Evolutionary conservation across 2,888 invertebrate species (phyloP), one percentile per base, ranked within the genome.

Genomic region (Spialia ferax): DNA sequence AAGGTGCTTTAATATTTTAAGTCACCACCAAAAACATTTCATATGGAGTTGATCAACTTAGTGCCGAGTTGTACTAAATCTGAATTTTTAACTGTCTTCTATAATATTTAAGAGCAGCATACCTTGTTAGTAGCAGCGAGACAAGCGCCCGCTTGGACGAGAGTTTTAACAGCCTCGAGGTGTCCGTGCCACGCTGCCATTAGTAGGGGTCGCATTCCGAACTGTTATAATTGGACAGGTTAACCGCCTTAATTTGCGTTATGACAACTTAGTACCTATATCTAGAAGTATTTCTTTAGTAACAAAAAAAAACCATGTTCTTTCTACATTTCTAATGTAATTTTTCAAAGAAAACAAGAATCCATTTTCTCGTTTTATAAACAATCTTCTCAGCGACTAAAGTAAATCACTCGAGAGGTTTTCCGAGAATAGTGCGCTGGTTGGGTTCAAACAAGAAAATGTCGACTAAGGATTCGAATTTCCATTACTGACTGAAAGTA

Each of bases 131-230:
- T 95, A 70, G 96, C 95, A 65, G 95, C 95, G 54, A 96, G 94
- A 75, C 95, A 96, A 68, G 96, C 96, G 4, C 96, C 96, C 18
- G 96, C 95, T 76, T 95, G 94, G 70, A 96, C 95, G 60, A 96
- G 93, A 74, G 95, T 91, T 84, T 95, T 95, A 50, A 96, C 96
- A n/a, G 96, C 96, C 57, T 95, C 95, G 26, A 95, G 93, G 77
- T 96, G 96, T 1, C 96, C 96, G 79, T 96, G 96, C 95, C 96
- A 96, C 3, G 96, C 96, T 0, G 96, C 96, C 96, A 96, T 96
- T 74, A 96, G 91, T 42, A 96, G 86, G 0, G 96, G 96, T 48
- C 96, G 91, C 96, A 96, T 96, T 57, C 96, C 96, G 77, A 95
- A 96, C 96, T 96, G 65, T n/a, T 50, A 26, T 38, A 45, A 48